Evolutionary conservation across 2,113 vertebrate species (phyloP).

Genomic region (Chlorodrepanis virens): DNA sequence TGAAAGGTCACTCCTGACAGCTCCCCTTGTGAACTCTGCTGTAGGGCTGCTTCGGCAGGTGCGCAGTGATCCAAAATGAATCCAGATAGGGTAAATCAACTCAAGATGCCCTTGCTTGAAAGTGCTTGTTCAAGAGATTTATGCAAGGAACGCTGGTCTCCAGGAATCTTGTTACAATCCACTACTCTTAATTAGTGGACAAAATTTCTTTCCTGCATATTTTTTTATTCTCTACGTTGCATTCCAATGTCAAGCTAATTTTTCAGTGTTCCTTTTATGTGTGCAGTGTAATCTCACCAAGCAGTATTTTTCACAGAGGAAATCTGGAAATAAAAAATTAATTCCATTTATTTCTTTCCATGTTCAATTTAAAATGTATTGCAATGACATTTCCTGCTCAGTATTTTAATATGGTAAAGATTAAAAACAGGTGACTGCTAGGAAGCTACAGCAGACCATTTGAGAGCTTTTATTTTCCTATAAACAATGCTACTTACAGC

Average conservation of each 20-base stretch:
- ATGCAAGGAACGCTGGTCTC: neutral
- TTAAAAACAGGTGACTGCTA: neutral
- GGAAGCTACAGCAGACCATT: neutral
- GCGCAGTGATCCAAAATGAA: neutral
- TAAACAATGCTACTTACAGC: neutral
- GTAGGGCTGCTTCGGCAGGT: neutral
- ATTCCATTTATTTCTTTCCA: constrained; percentile 24
- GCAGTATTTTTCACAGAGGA: neutral
- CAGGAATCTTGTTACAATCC: neutral
- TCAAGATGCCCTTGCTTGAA: neutral
- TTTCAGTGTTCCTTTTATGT: neutral
- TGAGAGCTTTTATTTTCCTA: neutral
- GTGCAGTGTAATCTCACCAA: neutral
- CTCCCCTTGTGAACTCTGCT: neutral
- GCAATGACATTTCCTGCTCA: neutral
- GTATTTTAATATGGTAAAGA: neutral
- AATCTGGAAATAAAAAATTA: constrained; percentile 14
- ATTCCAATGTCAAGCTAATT: neutral
- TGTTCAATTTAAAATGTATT: neutral
- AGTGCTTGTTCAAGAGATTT: neutral
- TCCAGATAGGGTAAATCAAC: neutral
- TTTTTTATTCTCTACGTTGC: neutral
- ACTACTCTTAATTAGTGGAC: neutral
- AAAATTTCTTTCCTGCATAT: neutral
- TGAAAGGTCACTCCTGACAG: neutral